Evolutionary conservation across 2,797 vertebrate species (phyloP).

Genomic region (Trichosurus vulpecula): DNA sequence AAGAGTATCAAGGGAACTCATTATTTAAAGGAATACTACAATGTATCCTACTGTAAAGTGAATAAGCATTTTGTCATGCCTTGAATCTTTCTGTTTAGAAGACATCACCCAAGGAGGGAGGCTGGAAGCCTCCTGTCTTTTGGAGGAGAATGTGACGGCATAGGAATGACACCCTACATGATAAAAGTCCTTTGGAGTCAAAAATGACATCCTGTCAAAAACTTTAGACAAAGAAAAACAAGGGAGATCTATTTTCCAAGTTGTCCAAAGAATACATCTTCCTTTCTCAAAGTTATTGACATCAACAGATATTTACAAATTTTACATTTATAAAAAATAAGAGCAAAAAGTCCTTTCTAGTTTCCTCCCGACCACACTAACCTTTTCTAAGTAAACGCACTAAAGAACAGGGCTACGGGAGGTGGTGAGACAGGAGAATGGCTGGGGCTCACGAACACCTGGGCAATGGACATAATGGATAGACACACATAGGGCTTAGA

Average conservation of each 20-base stretch:
- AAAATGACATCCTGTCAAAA: not conserved
- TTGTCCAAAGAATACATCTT: constrained; percentile 59
- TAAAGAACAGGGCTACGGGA: constrained; percentile 50
- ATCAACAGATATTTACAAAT: constrained; percentile 71
- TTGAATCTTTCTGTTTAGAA: constrained; percentile 48
- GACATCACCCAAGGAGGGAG: constrained; percentile 74
- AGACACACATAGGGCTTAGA: constrained; percentile 43
- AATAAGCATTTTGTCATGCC: not conserved
- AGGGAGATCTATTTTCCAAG: constrained; percentile 72
- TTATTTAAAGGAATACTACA: not conserved
- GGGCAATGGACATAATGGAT: not conserved
- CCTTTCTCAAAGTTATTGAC: constrained; percentile 73
- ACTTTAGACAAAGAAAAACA: constrained; percentile 42
- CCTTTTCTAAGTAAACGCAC: constrained; percentile 76
- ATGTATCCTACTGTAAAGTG: constrained; percentile 19
- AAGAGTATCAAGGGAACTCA: constrained; percentile 26
- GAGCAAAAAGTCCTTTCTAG: not conserved
- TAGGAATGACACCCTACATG: constrained; percentile 48
- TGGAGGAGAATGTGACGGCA: constrained; percentile 71
- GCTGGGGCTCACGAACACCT: constrained; percentile 56
- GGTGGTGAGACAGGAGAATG: constrained; percentile 47
- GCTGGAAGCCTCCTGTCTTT: constrained; percentile 74
- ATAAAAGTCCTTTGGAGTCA: not conserved
- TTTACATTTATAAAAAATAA: constrained; percentile 3
- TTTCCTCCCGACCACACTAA: constrained; percentile 79